Base-by-base conservation (phyloP, 2,797 vertebrate genomes). In the Poecile montanus region DNA sequence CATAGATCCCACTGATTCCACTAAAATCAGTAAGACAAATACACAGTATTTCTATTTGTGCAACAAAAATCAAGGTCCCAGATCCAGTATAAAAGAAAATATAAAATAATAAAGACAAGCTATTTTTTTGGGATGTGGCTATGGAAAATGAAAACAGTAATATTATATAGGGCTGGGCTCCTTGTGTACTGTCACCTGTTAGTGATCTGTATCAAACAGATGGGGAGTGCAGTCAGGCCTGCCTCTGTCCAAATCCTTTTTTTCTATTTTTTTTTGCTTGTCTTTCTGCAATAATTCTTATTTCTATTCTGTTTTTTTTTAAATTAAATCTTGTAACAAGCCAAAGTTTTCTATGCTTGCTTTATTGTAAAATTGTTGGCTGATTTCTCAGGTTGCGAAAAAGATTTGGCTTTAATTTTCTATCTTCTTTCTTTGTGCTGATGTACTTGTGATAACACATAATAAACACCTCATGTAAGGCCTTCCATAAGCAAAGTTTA, bases 141-240 rank as follows among this genome's bases (percentile, higher is more conserved):
- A 25, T 70, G n/a, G 34, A 70, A 83, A 85, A 63, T 50, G 6
- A 42, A 17, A 77, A 19, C 19, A 77, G 34, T 42, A 16, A 2
- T 6, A 57, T 8, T 62, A 10, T 23, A 25, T 42, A 72, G 58
- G 8, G 7, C 23, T 40, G 60, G 26, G n/a, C 19, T 76, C 8
- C 77, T 60, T 17, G 8, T 61, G 42, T 16, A 3, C 38, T 34
- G 34, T 14, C 13, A 40, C 32, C 17, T 2, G 0, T 34, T 4
- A 67, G 16, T n/a, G 48, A 22, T 40, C 16, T 56, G 16, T 53
- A 11, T 32, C 54, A 77, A 86, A 30, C 13, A 48, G 45, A n/a
- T 47, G 62, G 30, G 8, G 47, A 32, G 30, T 22, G 66, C 62
- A 70, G 13, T 30, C 66, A 73, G 12, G 34, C 18, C 30, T 81